phyloP scores from a whole-genome alignment of 2,113 vertebrate species.

The Urocolius indicus region DNA sequence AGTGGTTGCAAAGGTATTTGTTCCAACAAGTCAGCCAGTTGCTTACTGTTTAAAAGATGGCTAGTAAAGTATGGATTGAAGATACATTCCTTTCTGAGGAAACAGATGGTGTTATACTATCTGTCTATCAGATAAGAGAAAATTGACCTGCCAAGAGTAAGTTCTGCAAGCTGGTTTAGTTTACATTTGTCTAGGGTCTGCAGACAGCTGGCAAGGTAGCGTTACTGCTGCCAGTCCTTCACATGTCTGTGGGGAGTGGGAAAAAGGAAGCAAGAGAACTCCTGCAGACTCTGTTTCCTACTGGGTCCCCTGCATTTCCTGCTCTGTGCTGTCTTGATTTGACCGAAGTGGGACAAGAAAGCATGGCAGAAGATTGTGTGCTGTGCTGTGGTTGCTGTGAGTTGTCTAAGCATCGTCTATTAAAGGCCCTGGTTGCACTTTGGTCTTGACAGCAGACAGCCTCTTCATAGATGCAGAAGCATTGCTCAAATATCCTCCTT shows the following conservation, averaged over 20 bases:
- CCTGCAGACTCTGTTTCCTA: neutral
- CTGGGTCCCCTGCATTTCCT: neutral
- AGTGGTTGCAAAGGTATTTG: neutral
- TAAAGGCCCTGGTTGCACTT: neutral
- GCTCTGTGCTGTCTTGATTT: neutral
- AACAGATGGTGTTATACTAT: fast-evolving
- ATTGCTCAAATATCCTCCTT: neutral
- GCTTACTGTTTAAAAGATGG: neutral
- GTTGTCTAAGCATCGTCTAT: neutral
- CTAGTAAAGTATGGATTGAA: neutral
- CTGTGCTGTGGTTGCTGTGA: neutral
- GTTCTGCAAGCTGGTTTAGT: neutral
- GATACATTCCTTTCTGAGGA: neutral
- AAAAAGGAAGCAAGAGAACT: fast-evolving
- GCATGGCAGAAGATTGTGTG: neutral
- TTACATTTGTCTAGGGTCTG: neutral
- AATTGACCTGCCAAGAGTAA: neutral
- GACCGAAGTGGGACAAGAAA: neutral
- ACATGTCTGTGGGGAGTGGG: fast-evolving
- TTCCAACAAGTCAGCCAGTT: neutral
- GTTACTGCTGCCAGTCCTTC: neutral
- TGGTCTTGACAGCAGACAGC: neutral
- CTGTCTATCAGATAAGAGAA: neutral
- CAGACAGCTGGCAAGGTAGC: neutral
- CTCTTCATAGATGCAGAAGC: neutral